A percentile compares a stretch with the other conserved stretches of the same genome.
Conservation (phyloP, 2,888 invertebrate species). For the Synanthedon vespiformis region DNA sequence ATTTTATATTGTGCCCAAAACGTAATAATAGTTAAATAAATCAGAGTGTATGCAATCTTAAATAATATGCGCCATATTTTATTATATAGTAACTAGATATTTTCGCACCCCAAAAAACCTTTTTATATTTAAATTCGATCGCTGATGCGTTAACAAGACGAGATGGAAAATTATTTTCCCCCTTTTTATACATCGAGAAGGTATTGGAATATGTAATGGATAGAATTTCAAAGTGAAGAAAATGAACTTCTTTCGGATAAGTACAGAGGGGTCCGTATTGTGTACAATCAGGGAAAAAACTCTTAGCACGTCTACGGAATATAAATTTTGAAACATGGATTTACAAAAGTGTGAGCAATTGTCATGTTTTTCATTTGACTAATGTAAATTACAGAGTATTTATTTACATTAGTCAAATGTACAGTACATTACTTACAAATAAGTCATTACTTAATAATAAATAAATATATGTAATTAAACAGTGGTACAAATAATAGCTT, state of each 20-base stretch:
- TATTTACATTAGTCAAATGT: too few relatives aligned
- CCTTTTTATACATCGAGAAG: constrained; percentile 30
- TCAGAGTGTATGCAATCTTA: too few relatives aligned
- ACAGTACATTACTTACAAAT: too few relatives aligned
- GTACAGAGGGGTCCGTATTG: constrained; percentile 28
- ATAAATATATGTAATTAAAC: background rate
- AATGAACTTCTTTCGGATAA: constrained; percentile 41
- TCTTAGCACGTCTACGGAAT: background rate
- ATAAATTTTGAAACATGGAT: too few relatives aligned
- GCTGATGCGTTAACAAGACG: constrained; percentile 21
- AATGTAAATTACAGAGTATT: too few relatives aligned
- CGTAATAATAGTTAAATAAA: too few relatives aligned
- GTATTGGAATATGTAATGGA: constrained; percentile 23
- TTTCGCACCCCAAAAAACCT: constrained; percentile 13
- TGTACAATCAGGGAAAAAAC: constrained; percentile 23
- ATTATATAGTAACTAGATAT: too few relatives aligned
- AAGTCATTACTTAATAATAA: too few relatives aligned
- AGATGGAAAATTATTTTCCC: constrained; percentile 16
- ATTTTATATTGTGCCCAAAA: too few relatives aligned
- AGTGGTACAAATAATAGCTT: background rate
- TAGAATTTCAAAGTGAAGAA: constrained; percentile 41
- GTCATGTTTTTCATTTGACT: too few relatives aligned
- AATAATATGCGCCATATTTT: too few relatives aligned
- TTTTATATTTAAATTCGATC: constrained; percentile 35
- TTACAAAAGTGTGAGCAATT: too few relatives aligned